phyloP scores from a whole-genome alignment of 2,797 vertebrate genomes.

The Enteromius trimaculatus region DNA sequence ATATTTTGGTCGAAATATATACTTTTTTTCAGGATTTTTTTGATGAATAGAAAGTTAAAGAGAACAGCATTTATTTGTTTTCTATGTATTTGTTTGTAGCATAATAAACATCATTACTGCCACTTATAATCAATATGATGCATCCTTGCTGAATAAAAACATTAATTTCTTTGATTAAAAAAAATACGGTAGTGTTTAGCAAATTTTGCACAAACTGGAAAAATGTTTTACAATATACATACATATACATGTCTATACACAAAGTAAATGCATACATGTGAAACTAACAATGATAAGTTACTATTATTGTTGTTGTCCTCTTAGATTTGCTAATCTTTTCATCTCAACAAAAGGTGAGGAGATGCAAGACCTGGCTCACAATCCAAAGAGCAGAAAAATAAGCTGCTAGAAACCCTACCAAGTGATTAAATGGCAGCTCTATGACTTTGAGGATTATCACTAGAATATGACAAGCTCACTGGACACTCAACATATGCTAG shows the following conservation, averaged over 20 bases:
- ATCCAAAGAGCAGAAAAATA: neutral
- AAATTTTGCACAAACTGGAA: neutral
- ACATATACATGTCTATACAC: neutral
- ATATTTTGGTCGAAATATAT: neutral
- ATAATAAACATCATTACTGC: neutral
- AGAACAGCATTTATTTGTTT: neutral
- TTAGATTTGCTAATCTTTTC: neutral
- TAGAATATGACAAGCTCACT: slow-evolving; percentile 40
- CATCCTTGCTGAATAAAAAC: neutral
- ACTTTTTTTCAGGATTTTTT: neutral
- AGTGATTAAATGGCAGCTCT: slow-evolving; percentile 38
- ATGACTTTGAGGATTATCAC: slow-evolving; percentile 18
- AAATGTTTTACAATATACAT: neutral
- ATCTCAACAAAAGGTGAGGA: neutral
- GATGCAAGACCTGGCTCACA: neutral
- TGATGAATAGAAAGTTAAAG: neutral
- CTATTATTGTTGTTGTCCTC: neutral
- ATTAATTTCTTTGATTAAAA: neutral
- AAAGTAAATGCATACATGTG: neutral
- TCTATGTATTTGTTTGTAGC: neutral
- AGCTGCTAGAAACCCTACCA: slow-evolving; percentile 8
- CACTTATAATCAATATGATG: neutral
- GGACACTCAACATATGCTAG: slow-evolving; percentile 36
- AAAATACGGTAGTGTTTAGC: neutral
- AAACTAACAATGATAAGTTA: neutral